These are phyloP conservation scores for Dryococelus australis DNA, from an alignment of 2,888 invertebrate genomes.

Conservation along the genomic window DNA sequence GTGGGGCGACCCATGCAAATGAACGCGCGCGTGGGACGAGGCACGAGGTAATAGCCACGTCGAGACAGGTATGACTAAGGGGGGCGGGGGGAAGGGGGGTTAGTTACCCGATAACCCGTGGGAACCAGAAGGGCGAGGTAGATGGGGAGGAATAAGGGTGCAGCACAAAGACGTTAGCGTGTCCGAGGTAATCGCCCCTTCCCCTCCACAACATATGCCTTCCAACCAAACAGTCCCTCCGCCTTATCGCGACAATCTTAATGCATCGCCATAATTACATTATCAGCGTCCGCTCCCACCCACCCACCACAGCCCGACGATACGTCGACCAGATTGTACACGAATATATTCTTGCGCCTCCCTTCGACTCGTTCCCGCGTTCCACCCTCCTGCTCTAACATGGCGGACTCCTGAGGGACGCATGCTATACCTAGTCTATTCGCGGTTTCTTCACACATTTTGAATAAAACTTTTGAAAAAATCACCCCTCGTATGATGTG, in stretches of 20 bases:
- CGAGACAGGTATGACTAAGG: neutral
- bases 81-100: too few relatives aligned
- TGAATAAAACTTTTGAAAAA: too few relatives aligned
- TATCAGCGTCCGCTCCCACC: slow-evolving; percentile 30
- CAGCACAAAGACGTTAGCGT: neutral
- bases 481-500: too few relatives aligned
- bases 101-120: neutral
- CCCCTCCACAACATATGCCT: neutral
- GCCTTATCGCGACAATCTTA: slow-evolving; percentile 22
- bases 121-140: neutral
- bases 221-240: neutral
- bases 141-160: neutral
- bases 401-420: too few relatives aligned
- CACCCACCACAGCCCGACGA: neutral
- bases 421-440: too few relatives aligned
- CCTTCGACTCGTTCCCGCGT: neutral
- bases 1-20: neutral
- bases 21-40: neutral
- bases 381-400: neutral
- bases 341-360: too few relatives aligned
- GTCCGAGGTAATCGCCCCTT: neutral
- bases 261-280: slow-evolving; percentile 33
- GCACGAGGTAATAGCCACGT: neutral
- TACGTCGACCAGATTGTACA: neutral
- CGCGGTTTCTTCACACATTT: too few relatives aligned